phyloP scores from a whole-genome alignment of 2,888 invertebrate species.

The Dicycla oo region DNA sequence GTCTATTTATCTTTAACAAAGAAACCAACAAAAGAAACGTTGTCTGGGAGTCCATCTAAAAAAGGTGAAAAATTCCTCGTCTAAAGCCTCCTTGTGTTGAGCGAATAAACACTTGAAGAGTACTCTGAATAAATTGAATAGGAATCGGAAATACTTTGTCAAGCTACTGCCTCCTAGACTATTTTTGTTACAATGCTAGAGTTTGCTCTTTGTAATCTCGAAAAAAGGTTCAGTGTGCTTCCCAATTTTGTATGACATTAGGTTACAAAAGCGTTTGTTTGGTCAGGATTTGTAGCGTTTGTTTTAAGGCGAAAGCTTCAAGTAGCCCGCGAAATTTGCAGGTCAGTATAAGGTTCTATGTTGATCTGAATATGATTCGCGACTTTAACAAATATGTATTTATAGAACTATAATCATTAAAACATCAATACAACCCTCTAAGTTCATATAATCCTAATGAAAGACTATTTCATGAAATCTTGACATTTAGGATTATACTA shows the following conservation, averaged over 20 bases:
- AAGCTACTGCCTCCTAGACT: conserved; percentile 62
- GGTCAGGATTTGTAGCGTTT: conserved; percentile 33
- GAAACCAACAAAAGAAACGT: conserved; percentile 57
- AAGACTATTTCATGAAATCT: too few species aligned
- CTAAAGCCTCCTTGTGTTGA: conserved; percentile 65
- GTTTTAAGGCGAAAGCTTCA: too few species aligned
- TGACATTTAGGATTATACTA: too few species aligned
- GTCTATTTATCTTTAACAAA: conserved; percentile 59
- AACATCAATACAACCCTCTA: too few species aligned
- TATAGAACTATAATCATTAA: too few species aligned
- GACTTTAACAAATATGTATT: too few species aligned
- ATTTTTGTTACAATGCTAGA: conserved; percentile 55
- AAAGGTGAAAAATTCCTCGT: conserved; percentile 68
- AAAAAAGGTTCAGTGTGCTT: conserved; percentile 55
- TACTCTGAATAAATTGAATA: conserved; percentile 80
- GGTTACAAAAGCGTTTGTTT: conserved; percentile 16
- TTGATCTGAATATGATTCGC: too few species aligned
- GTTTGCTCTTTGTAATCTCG: conserved; percentile 56
- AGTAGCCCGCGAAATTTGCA: too few species aligned
- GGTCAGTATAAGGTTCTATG: too few species aligned
- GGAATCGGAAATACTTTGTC: conserved; percentile 74
- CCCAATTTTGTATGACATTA: conserved; percentile 34
- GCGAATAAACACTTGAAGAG: conserved; percentile 73
- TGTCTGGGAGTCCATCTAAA: conserved; percentile 52
- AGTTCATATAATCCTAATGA: too few species aligned